Base-by-base conservation (phyloP, 1,140 invertebrate genomes). In the Callitettix versicolor region DNA sequence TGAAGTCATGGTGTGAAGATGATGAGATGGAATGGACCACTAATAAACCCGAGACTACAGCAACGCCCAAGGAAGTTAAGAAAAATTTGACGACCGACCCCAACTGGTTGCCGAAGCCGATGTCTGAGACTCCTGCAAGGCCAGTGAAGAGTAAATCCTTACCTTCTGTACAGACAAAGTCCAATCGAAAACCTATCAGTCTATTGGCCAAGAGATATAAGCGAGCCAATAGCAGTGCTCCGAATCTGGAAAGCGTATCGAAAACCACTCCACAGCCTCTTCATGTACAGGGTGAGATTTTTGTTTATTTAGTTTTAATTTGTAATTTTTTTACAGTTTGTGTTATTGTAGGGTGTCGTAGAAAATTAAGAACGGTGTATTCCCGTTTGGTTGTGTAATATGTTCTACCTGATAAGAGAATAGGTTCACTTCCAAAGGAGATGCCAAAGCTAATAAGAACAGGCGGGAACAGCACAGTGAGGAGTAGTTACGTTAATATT, bases 211-310 rank as follows among this genome's bases (percentile, higher is more conserved):
- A 41, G 40, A 3, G 26, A 18, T 9, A 30, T 9, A 30, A 43
- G 33, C 3, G 41, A 5, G 33, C 41, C 11, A 22, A 3, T 4
- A 43, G 51, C 22, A 44, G n/a, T 12, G 41, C 36, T 5, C 26
- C 26, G 3, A 30, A 9, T 30, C 21, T 40, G 51, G n/a, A 18
- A 2, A 14, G 34, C 5, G 76, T 80, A 2, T 82, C 82, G 63
- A 77, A 77, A 33, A 78, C 79, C 61, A 63, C 30, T n/a, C 48
- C 33, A 3, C 30, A 51, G 18, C 48, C 48, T 12, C 22, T 79
- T 24, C 79, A 75, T 51, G 58, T 74, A 46, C 71, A 75, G 41
- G 41, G 38, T 53, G 40, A 21, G 70, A 62, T 61, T 20, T 67
- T 70, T 30, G 26, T 30, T 3, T 30, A 30, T 30, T 9, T 30